These are phyloP conservation scores for Nerophis lumbriciformis DNA, from an alignment of 2,113 vertebrate genomes.

Conservation along the genomic window DNA sequence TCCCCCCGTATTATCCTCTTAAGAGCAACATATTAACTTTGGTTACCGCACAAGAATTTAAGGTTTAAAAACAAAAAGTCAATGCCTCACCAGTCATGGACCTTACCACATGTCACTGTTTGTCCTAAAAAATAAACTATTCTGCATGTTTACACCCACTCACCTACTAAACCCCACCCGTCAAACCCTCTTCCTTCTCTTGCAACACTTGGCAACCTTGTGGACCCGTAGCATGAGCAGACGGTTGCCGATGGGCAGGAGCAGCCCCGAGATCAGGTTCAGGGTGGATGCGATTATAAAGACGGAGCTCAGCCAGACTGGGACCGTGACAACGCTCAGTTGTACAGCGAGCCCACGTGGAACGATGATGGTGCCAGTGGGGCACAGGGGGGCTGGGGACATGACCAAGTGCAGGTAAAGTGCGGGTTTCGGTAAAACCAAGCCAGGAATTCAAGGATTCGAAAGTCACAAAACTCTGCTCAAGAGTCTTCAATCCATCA, in stretches of 20 bases:
- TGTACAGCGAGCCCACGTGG: conserved; percentile 39
- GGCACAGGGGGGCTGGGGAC: conserved; percentile 52
- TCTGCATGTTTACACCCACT: not conserved
- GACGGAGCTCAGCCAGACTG: conserved; percentile 28
- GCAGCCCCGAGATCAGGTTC: conserved; percentile 26
- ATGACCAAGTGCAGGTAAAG: conserved; percentile 55
- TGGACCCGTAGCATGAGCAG: conserved; percentile 59
- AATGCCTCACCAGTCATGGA: no score
- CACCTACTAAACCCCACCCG: not conserved
- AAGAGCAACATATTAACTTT: no score
- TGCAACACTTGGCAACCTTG: not conserved
- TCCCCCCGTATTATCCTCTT: no score
- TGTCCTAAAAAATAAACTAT: not conserved
- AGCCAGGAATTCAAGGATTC: conserved; percentile 10
- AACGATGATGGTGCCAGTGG: conserved; percentile 10
- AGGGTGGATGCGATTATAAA: conserved; percentile 22
- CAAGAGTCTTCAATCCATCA: not conserved
- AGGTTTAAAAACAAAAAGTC: no score
- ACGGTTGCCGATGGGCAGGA: conserved; percentile 13
- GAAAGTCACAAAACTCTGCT: not conserved
- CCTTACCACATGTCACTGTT: no score
- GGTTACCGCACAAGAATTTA: no score
- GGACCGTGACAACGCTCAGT: conserved; percentile 16
- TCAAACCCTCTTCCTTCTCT: not conserved
- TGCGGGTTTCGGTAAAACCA: not conserved